Conservation (phyloP, 2,797 vertebrate species). For the Morelia viridis region DNA sequence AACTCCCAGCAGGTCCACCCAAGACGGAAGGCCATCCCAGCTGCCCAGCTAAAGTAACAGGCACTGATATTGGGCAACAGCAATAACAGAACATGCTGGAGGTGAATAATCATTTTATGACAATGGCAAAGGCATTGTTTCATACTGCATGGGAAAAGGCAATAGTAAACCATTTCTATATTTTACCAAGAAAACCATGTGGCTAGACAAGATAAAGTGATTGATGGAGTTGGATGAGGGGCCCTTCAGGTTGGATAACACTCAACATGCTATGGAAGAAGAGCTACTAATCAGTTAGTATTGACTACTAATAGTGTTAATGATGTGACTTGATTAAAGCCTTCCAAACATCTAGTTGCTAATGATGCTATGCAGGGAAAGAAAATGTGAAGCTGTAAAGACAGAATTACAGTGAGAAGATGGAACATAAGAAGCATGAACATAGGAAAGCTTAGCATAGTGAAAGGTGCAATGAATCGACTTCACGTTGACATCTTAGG, state of each 20-base stretch:
- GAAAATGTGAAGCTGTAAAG: neutral
- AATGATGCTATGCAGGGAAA: neutral
- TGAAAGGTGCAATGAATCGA: neutral
- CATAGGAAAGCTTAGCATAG: neutral
- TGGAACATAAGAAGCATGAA: neutral
- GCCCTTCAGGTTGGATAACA: neutral
- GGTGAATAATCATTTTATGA: neutral
- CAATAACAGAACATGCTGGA: neutral
- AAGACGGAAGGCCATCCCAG: neutral
- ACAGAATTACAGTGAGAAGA: neutral
- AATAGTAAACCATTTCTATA: neutral
- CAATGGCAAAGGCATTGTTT: neutral
- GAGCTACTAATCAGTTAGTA: neutral
- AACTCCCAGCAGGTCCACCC: neutral
- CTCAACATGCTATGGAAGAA: neutral
- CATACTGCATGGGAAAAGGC: neutral
- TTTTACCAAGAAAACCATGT: neutral
- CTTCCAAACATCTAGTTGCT: neutral
- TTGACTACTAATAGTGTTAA: neutral
- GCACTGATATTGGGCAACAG: neutral
- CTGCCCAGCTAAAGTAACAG: neutral
- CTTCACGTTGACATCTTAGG: neutral
- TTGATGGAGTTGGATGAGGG: neutral
- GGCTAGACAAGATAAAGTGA: neutral
- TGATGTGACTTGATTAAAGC: neutral